phyloP scores from a whole-genome alignment of 2,888 invertebrate species.

The Pristionchus mayeri region DNA sequence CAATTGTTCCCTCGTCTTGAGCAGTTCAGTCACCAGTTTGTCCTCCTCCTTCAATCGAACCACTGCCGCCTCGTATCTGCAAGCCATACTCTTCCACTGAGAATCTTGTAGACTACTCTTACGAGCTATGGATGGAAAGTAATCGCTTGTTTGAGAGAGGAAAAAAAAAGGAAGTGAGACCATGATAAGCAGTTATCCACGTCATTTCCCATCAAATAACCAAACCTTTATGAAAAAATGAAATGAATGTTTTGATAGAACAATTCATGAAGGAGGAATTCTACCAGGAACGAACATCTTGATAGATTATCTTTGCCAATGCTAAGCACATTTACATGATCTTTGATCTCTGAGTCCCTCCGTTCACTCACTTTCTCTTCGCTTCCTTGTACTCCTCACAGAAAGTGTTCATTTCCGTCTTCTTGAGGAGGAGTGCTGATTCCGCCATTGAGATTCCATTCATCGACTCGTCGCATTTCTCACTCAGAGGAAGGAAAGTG shows the following conservation, averaged over 20 bases:
- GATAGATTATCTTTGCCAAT: constrained; percentile 17
- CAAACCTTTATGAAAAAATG: neutral
- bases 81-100: no score
- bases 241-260: neutral
- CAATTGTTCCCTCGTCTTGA: constrained; percentile 67
- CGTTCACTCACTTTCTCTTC: constrained; percentile 64
- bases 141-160: no score
- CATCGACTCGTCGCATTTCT: constrained; percentile 56
- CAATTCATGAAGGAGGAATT: neutral
- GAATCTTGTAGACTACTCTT: no score
- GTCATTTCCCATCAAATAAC: neutral
- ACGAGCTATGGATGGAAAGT: no score
- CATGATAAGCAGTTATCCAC: no score
- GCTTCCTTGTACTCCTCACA: constrained; percentile 74
- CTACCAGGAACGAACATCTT: neutral
- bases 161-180: no score
- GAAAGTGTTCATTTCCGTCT: constrained; percentile 73
- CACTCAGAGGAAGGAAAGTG: constrained; percentile 68
- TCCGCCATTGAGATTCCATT: constrained; percentile 60
- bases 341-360: neutral
- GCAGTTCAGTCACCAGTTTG: constrained; percentile 62
- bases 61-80: constrained; percentile 69
- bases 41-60: constrained; percentile 71
- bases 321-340: neutral
- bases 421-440: constrained; percentile 65